phyloP scores from a whole-genome alignment of 2,888 invertebrate genomes.

The Drosophila longiperda region DNA sequence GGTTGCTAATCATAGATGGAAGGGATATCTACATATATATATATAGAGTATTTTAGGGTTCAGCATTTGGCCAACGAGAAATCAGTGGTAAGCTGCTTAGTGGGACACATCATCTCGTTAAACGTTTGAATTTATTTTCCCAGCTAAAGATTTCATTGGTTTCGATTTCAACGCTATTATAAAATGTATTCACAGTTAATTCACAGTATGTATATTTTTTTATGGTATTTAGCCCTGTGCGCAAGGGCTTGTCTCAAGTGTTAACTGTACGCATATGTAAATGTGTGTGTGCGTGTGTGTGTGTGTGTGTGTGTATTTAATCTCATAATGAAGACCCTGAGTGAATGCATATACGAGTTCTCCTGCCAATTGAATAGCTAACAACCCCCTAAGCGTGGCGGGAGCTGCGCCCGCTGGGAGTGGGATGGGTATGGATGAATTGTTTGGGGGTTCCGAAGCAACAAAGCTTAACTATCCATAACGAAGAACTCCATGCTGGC shows the following conservation, averaged over 20 bases:
- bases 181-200: constrained; percentile 6
- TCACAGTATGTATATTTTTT: constrained; percentile 8
- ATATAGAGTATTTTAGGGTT: not conserved
- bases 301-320: constrained; percentile 47
- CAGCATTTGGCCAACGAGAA: not conserved
- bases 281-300: constrained; percentile 1
- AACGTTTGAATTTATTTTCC: not conserved
- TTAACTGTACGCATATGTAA: constrained; percentile 37
- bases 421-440: not conserved
- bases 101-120: constrained; percentile 14
- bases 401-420: not conserved
- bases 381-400: constrained; percentile 33
- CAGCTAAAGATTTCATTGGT: not conserved
- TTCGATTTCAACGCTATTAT: constrained; percentile 19
- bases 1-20: constrained; percentile 1
- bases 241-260: constrained; percentile 58
- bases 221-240: constrained; percentile 15
- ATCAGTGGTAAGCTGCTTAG: constrained; percentile 10
- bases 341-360: constrained; percentile 51
- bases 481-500: constrained; percentile 36
- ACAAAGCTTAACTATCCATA: constrained; percentile 42
- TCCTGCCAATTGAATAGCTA: constrained; percentile 58
- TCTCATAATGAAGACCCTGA: constrained; percentile 70
- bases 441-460: constrained; percentile 3
- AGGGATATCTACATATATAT: not conserved